Conservation (phyloP, 2,888 invertebrate genomes). For the Polymixis lichenea region DNA sequence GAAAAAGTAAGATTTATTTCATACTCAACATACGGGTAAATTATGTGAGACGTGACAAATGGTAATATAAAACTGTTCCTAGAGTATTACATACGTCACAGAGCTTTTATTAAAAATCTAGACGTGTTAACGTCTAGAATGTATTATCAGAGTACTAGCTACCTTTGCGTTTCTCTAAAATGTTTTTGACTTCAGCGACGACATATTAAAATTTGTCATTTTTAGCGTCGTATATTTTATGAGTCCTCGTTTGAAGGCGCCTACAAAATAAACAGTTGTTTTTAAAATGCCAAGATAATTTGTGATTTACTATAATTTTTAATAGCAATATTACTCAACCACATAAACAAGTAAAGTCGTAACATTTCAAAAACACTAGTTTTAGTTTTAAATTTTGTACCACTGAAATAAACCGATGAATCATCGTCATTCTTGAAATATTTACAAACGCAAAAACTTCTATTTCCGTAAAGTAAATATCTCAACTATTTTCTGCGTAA, state of each 20-base stretch:
- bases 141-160: background rate
- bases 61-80: constrained; percentile 40
- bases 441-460: constrained; percentile 51
- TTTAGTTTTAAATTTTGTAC: constrained; percentile 29
- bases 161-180: constrained; percentile 10
- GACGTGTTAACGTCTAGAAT: constrained; percentile 33
- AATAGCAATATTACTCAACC: constrained; percentile 55
- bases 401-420: constrained; percentile 38
- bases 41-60: constrained; percentile 46
- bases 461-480: constrained; percentile 52
- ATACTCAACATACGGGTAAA: constrained; percentile 31
- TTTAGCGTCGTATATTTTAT: constrained; percentile 6
- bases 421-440: constrained; percentile 58
- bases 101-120: constrained; percentile 43
- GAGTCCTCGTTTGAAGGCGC: constrained; percentile 31
- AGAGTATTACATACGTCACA: constrained; percentile 31
- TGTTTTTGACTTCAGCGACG: background rate
- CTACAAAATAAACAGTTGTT: constrained; percentile 44
- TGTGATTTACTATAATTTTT: constrained; percentile 57
- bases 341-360: constrained; percentile 24
- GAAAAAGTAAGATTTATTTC: constrained; percentile 41
- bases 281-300: constrained; percentile 32
- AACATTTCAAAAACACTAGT: constrained; percentile 28
- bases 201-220: constrained; percentile 21
- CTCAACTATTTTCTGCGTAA: constrained; percentile 33